Conservation (phyloP, 2,113 vertebrate genomes). For the Potamarius usumacintae region DNA sequence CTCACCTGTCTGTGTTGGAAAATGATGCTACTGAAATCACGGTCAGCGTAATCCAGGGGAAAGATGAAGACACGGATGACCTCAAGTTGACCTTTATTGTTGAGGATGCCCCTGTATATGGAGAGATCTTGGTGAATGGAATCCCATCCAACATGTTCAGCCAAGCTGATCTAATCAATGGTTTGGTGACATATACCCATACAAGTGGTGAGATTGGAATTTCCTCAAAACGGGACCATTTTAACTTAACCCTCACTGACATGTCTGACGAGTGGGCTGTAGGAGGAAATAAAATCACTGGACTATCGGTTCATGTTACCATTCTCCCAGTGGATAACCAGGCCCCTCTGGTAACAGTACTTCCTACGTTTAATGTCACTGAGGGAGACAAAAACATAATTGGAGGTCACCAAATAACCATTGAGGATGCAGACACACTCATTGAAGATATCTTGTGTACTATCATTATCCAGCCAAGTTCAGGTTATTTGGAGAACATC, state of each 20-base stretch:
- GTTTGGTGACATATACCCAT: conserved; percentile 85
- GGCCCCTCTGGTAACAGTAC: conserved; percentile 79
- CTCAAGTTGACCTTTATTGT: conserved; percentile 88
- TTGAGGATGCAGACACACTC: conserved; percentile 83
- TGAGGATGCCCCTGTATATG: conserved; percentile 79
- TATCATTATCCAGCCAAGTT: conserved; percentile 83
- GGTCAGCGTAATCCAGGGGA: conserved; percentile 82
- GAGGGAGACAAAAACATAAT: conserved; percentile 85
- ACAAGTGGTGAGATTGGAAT: conserved; percentile 88
- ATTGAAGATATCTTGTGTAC: conserved; percentile 89
- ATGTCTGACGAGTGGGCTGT: conserved; percentile 86
- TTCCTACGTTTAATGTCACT: conserved; percentile 76
- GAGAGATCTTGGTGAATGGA: conserved; percentile 84
- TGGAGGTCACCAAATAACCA: conserved; percentile 74
- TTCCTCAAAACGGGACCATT: conserved; percentile 77
- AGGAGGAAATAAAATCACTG: conserved; percentile 78
- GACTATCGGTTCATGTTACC: conserved; percentile 82
- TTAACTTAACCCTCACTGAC: conserved; percentile 89
- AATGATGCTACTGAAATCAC: conserved; percentile 88
- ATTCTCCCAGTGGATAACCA: conserved; percentile 91
- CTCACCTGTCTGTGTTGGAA: conserved; percentile 89
- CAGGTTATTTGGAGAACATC: conserved; percentile 91
- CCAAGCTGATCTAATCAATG: conserved; percentile 87
- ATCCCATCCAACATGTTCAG: conserved; percentile 80
- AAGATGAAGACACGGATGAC: conserved; percentile 81